Conservation (phyloP, 2,888 invertebrate species). For the Tortrix viridana region DNA sequence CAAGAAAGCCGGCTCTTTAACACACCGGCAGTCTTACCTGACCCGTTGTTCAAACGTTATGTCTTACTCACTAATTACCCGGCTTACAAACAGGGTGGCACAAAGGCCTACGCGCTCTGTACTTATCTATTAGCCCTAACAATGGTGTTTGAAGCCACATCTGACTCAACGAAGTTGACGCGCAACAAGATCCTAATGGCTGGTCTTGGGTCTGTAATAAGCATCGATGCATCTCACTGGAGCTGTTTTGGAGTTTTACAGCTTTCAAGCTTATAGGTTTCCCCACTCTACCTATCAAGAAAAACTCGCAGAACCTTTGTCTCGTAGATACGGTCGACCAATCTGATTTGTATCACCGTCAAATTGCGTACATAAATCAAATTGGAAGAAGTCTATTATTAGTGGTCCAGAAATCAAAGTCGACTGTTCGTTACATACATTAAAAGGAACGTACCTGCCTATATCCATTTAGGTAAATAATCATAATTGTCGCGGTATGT, state of each 20-base stretch:
- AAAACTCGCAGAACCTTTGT: too few relatives aligned
- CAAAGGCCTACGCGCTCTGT: slow-evolving; percentile 27
- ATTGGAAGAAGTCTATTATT: too few relatives aligned
- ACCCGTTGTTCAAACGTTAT: slow-evolving; percentile 31
- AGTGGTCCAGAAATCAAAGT: too few relatives aligned
- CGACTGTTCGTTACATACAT: too few relatives aligned
- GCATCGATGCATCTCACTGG: slow-evolving; percentile 29
- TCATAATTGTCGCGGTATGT: too few relatives aligned
- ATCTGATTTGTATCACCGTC: too few relatives aligned
- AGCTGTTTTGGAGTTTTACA: slow-evolving; percentile 15
- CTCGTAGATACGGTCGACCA: too few relatives aligned
- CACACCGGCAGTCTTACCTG: slow-evolving; percentile 9
- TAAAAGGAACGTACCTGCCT: too few relatives aligned
- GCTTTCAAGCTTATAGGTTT: slow-evolving; percentile 3
- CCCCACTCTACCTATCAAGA: not conserved
- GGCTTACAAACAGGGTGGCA: slow-evolving; percentile 35
- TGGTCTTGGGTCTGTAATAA: slow-evolving; percentile 22
- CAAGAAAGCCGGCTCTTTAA: slow-evolving; percentile 7
- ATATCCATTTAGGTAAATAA: too few relatives aligned
- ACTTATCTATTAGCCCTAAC: slow-evolving; percentile 36
- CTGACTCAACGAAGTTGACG: slow-evolving; percentile 17
- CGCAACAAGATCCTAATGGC: slow-evolving; percentile 26
- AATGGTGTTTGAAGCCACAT: slow-evolving; percentile 21
- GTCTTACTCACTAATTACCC: slow-evolving; percentile 36
- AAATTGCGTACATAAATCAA: too few relatives aligned